These are phyloP conservation scores for Arbacia lixula DNA, from an alignment of 53 echinoderm and acorn worm genomes.

Conservation along the genomic window DNA sequence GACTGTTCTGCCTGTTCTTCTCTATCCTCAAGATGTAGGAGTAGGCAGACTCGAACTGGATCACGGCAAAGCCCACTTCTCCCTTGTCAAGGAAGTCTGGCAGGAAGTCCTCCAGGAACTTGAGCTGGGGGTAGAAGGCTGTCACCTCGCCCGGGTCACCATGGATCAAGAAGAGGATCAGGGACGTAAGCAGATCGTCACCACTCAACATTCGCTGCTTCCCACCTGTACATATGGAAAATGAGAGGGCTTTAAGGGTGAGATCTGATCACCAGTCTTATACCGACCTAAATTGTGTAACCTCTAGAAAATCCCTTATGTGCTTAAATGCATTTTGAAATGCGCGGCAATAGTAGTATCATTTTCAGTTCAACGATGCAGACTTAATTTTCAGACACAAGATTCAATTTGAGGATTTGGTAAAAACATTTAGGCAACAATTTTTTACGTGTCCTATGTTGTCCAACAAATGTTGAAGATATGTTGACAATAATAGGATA, in stretches of 20 bases:
- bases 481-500: no score
- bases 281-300: no score
- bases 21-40: slow-evolving; percentile 41
- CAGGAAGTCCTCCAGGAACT: slow-evolving; percentile 76
- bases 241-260: background rate
- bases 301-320: no score
- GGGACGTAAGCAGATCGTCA: slow-evolving; percentile 79
- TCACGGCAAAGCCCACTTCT: slow-evolving; percentile 78
- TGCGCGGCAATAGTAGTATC: no score
- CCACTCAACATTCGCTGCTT: slow-evolving; percentile 80
- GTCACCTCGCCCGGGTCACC: slow-evolving; percentile 72
- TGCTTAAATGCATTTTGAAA: no score
- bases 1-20: background rate
- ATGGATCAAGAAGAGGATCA: slow-evolving; percentile 84
- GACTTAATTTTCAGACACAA: no score
- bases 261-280: slow-evolving; percentile 11
- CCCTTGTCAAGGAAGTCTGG: slow-evolving; percentile 85
- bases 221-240: slow-evolving; percentile 63
- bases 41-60: slow-evolving; percentile 77
- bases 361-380: no score
- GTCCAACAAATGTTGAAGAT: no score
- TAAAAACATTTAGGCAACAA: no score
- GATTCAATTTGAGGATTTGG: no score
- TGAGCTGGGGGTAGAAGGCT: slow-evolving; percentile 72
- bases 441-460: no score